These are phyloP conservation scores for Tricholaema leucomelas DNA, from an alignment of 2,113 vertebrate species.

Conservation along the genomic window DNA sequence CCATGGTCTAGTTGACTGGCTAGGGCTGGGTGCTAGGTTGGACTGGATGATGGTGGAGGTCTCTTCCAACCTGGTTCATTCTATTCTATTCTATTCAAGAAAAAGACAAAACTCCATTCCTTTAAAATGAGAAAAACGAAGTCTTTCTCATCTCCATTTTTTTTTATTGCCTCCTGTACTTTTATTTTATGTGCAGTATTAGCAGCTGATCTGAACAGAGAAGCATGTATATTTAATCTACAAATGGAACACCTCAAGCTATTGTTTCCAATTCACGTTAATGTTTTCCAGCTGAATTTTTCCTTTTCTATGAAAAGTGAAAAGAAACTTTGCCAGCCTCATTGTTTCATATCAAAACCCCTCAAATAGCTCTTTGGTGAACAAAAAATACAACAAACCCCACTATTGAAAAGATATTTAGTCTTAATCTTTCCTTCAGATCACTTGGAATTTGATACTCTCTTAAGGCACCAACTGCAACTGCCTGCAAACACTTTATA, in stretches of 20 bases:
- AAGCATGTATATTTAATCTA: background rate
- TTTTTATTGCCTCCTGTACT: background rate
- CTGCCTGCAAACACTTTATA: background rate
- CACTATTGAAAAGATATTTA: background rate
- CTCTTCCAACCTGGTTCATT: no score
- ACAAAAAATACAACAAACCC: background rate
- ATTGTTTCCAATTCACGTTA: slow-evolving; percentile 18
- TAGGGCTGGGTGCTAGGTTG: no score
- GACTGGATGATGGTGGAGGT: no score
- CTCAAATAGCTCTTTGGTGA: background rate
- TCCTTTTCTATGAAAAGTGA: background rate
- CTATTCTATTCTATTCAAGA: no score
- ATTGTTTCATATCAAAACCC: background rate
- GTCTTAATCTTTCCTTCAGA: background rate
- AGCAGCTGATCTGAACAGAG: background rate
- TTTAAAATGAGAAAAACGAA: background rate
- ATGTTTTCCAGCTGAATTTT: slow-evolving; percentile 1
- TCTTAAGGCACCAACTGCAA: background rate
- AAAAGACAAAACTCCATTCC: background rate
- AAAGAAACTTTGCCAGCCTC: background rate
- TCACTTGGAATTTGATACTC: slow-evolving; percentile 23
- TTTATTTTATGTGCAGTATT: background rate
- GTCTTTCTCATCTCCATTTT: background rate
- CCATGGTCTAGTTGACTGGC: no score
- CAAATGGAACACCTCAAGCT: background rate